Percentiles rank a stretch among this genome's conserved stretches.
Evolutionary conservation across 2,888 invertebrate genomes (phyloP).

Genomic region (Sipha maydis): DNA sequence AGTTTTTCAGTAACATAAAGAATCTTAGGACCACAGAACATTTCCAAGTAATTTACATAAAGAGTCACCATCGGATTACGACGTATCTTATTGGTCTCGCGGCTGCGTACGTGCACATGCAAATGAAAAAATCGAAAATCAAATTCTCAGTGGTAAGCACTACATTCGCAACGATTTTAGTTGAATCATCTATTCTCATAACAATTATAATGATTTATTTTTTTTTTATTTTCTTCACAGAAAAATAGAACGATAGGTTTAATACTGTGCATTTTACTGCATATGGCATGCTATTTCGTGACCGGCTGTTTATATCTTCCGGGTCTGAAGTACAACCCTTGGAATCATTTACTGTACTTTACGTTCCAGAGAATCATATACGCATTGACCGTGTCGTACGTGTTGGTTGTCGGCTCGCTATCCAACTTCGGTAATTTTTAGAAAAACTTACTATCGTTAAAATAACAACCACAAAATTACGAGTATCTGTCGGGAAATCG

Average conservation of each 20-base stretch:
- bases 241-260: constrained; percentile 2
- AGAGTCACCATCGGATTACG: constrained; percentile 65
- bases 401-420: constrained; percentile 17
- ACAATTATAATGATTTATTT: background rate
- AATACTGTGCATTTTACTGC: background rate
- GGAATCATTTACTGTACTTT: constrained; percentile 25
- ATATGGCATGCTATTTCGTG: background rate
- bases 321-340: constrained; percentile 16
- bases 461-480: too few species aligned
- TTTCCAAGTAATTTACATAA: constrained; percentile 64
- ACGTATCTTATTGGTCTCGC: constrained; percentile 65
- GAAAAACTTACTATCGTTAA: background rate
- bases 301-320: constrained; percentile 44
- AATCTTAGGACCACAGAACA: constrained; percentile 28
- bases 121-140: constrained; percentile 55
- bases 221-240: background rate
- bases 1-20: constrained; percentile 10
- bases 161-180: background rate
- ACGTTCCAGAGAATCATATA: constrained; percentile 27
- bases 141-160: constrained; percentile 27
- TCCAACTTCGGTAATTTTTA: constrained; percentile 29
- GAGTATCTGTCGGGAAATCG: too few species aligned
- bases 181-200: too few species aligned
- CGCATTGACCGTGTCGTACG: constrained; percentile 27
- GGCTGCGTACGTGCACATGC: constrained; percentile 63